These are phyloP conservation scores for Papilio demoleus DNA, from an alignment of 2,888 invertebrate genomes.

Conservation along the genomic window DNA sequence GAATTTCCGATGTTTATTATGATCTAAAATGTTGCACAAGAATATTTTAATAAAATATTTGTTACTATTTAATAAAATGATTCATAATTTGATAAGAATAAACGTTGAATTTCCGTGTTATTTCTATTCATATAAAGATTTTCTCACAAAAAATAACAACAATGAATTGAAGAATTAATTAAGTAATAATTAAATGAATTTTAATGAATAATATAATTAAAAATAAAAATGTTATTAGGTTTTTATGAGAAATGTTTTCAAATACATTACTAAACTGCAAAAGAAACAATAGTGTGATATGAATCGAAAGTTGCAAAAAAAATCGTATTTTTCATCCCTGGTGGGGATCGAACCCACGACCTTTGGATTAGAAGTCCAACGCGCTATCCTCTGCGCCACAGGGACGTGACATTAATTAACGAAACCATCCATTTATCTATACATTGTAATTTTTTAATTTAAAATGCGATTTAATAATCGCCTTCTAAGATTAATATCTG, in stretches of 20 bases:
- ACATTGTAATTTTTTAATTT: background rate
- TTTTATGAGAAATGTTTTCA: too few species aligned
- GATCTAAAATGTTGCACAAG: background rate
- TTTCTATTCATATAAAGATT: too few species aligned
- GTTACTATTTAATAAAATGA: background rate
- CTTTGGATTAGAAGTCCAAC: conserved; percentile 36
- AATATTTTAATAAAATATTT: background rate
- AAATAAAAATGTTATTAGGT: too few species aligned
- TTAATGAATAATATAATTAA: too few species aligned
- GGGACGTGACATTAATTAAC: conserved; percentile 12
- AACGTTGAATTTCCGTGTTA: background rate
- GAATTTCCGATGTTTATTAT: background rate
- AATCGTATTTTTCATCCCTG: conserved; percentile 21
- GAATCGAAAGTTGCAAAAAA: background rate
- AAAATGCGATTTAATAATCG: background rate
- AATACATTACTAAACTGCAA: too few species aligned
- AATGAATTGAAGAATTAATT: too few species aligned
- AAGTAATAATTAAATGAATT: too few species aligned
- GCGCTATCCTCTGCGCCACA: conserved; percentile 38
- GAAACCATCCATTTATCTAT: background rate
- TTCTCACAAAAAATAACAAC: too few species aligned
- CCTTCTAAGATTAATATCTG: too few species aligned
- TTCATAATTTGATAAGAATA: background rate
- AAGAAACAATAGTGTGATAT: background rate
- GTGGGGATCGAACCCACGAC: conserved; percentile 38